Evolutionary conservation across 2,888 invertebrate species (phyloP).

Genomic region (Pimpla rufipes): DNA sequence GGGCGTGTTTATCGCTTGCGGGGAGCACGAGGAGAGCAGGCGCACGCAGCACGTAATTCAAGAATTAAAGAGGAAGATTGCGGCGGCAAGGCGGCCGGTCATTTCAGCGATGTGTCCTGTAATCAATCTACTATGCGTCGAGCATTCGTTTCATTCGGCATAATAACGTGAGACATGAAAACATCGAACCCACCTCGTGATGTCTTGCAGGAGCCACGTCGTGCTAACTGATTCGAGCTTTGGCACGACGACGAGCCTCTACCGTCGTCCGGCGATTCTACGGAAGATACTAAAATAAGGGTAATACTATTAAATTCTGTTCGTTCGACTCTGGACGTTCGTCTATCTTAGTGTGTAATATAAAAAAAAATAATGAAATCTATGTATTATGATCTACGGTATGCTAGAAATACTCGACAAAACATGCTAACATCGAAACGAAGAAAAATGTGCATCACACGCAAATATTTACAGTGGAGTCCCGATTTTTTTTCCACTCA

Average conservation of each 20-base stretch:
- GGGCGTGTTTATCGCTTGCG: slow-evolving; percentile 33
- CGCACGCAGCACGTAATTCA: slow-evolving; percentile 10
- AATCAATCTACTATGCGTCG: slow-evolving; percentile 62
- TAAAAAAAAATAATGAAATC: slow-evolving; percentile 29
- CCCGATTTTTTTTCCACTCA: slow-evolving; percentile 4
- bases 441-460: slow-evolving; percentile 64
- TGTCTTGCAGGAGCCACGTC: slow-evolving; percentile 95
- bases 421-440: slow-evolving; percentile 70
- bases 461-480: slow-evolving; percentile 42
- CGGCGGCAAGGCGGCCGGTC: slow-evolving; percentile 49
- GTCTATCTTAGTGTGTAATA: slow-evolving; percentile 14
- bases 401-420: slow-evolving; percentile 74
- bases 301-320: slow-evolving; percentile 79
- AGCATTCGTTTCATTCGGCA: slow-evolving; percentile 63
- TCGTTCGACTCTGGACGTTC: slow-evolving; percentile 17
- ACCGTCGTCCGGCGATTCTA: slow-evolving; percentile 92
- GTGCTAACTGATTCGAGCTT: slow-evolving; percentile 89
- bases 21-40: slow-evolving; percentile 41
- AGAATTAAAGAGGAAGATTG: slow-evolving; percentile 42
- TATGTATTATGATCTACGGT: slow-evolving; percentile 73
- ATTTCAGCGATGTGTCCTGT: slow-evolving; percentile 61
- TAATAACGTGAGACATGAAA: slow-evolving; percentile 43
- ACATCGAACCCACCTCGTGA: slow-evolving; percentile 91
- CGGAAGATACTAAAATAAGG: slow-evolving; percentile 85
- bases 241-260: slow-evolving; percentile 91